Percentiles rank a stretch among this genome's conserved stretches.
Conservation (phyloP, 2,797 vertebrate species). For the Champsocephalus gunnari region DNA sequence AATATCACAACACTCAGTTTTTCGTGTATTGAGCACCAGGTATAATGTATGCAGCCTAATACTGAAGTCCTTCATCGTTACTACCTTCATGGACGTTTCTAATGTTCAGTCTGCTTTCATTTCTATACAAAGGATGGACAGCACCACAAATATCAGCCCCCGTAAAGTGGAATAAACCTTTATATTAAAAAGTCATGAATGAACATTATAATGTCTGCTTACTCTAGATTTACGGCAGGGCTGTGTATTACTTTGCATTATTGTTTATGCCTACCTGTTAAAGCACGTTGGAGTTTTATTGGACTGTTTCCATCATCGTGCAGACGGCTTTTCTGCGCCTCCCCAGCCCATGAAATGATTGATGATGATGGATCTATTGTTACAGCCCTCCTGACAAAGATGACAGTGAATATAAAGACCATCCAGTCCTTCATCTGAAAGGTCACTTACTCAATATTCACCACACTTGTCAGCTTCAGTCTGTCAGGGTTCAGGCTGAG, state of each 20-base stretch:
- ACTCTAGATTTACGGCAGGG: background rate
- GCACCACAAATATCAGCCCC: background rate
- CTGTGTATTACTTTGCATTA: background rate
- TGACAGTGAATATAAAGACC: slow-evolving; percentile 66
- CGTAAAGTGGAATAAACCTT: background rate
- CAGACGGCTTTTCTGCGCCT: slow-evolving; percentile 16
- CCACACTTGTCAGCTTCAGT: slow-evolving; percentile 39
- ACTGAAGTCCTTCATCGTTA: background rate
- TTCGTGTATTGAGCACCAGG: background rate
- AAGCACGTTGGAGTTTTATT: slow-evolving; percentile 1
- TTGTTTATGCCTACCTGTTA: background rate
- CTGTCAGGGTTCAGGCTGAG: slow-evolving; percentile 27
- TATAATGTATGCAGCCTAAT: background rate
- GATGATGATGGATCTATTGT: slow-evolving; percentile 74
- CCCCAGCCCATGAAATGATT: slow-evolving; percentile 45
- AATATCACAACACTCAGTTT: background rate
- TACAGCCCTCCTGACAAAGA: slow-evolving; percentile 46
- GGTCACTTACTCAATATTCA: slow-evolving; percentile 74
- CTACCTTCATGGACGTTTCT: background rate
- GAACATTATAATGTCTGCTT: background rate
- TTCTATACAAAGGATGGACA: background rate
- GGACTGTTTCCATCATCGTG: slow-evolving; percentile 36
- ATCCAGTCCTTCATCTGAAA: slow-evolving; percentile 66
- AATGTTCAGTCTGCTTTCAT: background rate
- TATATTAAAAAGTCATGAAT: no score